Base-by-base conservation (phyloP, 2,797 vertebrate genomes). In the Thamnophis elegans region DNA sequence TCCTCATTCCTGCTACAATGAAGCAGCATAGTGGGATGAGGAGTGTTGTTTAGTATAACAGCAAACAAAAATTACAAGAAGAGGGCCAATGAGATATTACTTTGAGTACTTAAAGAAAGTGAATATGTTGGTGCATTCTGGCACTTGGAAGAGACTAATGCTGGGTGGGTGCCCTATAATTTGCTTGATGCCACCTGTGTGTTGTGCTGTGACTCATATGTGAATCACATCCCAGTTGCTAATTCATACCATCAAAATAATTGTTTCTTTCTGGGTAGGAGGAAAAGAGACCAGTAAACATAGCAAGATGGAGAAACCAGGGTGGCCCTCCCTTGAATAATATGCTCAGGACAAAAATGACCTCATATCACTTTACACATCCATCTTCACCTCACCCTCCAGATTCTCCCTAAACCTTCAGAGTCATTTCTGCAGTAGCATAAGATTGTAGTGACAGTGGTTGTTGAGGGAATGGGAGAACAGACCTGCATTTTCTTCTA, bases 211-310 rank as follows among this genome's bases (percentile, higher is more conserved):
- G 92, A 94, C 85, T 94, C 91, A 93, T 65, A 73, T 62, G 92
- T 94, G 96, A 97, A 96, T 97, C 96, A 96, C 18, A 54, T 93
- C 92, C 94, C 96, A 96, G 94, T 94, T 96, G 95, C 94, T 96
- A 90, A 93, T 91, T 94, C 87, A 89, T 87, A 93, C 88, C 96
- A 91, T 93, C 92, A 88, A 36, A 93, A 92, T 68, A 65, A 86
- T 28, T 65, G 32, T 89, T 96, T 91, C 86, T 91, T 90, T 87
- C 51, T 92, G 89, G 92, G 89, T 92, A 92, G 95, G 28, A 93
- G 90, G 65, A 85, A 86, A 12, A 13, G 90, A 53, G 42, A 59
- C 13, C 25, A 90, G 85, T 47, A 53, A 92, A 60, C 5, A 1
- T 20, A 56, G 18, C 51, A 91, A 28, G 11, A 32, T 36, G 42